Evolutionary conservation across 2,888 invertebrate genomes (phyloP), one percentile per base, ranked within the genome.

Genomic region (Tachina fera): DNA sequence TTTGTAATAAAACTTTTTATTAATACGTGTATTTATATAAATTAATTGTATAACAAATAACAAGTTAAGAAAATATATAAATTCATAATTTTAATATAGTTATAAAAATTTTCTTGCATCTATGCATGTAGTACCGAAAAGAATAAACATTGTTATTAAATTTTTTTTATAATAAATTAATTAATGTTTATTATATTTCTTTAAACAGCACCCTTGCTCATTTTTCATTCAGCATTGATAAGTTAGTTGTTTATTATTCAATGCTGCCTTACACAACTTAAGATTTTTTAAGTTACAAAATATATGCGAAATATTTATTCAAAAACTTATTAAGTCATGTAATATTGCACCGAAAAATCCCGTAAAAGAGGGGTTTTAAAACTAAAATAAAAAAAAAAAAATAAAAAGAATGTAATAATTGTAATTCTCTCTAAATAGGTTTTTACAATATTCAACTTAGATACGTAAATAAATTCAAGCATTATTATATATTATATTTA

Each of bases 41-140:
- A 82, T 86, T 82, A 82, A 82, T 75, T 75, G 74, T 82, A 86
- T 86, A 86, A 86, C 85, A 86, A 86, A 82, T 86, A 86, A 86
- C 85, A 86, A 86, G 78, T 75, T 82, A 81, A 60, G 45, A 65
- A 65, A 71, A 80, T 74, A 49, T 53, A 76, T 77, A 77, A 83
- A 83, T 77, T 83, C 71, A 83, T 77, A 65, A 60, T 13, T 76
- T 76, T 63, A 79, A 63, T 16, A 41, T 65, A 60, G 72, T 68
- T 67, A 60, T 49, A 16, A 63, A 65, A 78, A 70, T 61, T 45
- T 74, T 53, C 6, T 58, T 72, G 22, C 58, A 56, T 56, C 65
- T 56, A 41, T 72, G 22, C 49, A 56, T 56, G 71, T 58, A 41
- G 71, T 67, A 80, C 49, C 60, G 70, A 51, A 78, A 53, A 53